A percentile compares a stretch with the other conserved stretches of the same genome.
Conservation (phyloP, 2,797 vertebrate species). For the Characodon lateralis region DNA sequence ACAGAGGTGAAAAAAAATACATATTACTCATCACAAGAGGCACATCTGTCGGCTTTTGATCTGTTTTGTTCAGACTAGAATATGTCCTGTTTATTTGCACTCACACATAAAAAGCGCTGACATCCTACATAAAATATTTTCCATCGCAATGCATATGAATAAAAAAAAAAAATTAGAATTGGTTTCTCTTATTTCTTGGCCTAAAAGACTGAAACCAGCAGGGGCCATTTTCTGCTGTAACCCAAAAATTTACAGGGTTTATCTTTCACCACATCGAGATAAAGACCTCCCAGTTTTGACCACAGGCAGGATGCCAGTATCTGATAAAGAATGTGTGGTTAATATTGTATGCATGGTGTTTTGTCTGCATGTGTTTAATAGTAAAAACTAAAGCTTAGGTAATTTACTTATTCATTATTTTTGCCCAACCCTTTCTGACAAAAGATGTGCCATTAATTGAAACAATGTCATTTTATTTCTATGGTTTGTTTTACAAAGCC, state of each 20-base stretch:
- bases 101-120: conserved; percentile 21
- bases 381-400: not conserved
- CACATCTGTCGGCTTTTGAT: conserved; percentile 15
- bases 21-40: conserved; percentile 47
- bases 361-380: not conserved
- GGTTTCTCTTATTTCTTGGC: not conserved
- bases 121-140: not conserved
- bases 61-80: conserved; percentile 11
- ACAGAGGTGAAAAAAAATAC: conserved; percentile 5
- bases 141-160: conserved; percentile 1
- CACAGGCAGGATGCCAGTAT: not conserved
- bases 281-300: not conserved
- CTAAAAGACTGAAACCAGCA: not conserved
- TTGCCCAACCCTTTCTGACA: not conserved
- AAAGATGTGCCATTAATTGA: not conserved
- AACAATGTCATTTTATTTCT: too few relatives aligned
- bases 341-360: not conserved
- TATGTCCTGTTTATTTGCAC: not conserved
- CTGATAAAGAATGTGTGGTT: conserved; percentile 19
- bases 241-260: not conserved
- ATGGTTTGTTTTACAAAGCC: not conserved
- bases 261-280: conserved; percentile 13
- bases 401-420: not conserved
- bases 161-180: not conserved
- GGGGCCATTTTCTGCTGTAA: not conserved